Conservation (phyloP, 1,140 invertebrate species). For the Maniola jurtina region DNA sequence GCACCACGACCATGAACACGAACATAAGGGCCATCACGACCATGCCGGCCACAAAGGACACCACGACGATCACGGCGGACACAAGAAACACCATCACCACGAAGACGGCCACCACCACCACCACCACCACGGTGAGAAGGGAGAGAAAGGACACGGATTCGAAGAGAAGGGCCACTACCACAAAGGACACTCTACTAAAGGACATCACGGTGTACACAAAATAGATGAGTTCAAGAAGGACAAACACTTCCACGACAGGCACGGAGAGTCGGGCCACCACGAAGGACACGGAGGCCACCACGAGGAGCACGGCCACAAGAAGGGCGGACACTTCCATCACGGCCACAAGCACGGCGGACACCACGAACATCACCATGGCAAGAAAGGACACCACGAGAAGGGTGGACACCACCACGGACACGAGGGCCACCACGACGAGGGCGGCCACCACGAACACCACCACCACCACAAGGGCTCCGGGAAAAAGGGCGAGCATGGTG, state of each 20-base stretch:
- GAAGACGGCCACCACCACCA: slow-evolving; percentile 86
- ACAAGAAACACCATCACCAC: slow-evolving; percentile 87
- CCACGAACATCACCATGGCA: slow-evolving; percentile 83
- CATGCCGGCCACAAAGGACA: slow-evolving; percentile 84
- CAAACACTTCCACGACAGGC: slow-evolving; percentile 85
- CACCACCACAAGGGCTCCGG: slow-evolving; percentile 81
- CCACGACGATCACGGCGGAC: slow-evolving; percentile 84
- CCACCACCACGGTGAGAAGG: slow-evolving; percentile 84
- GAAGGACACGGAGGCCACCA: slow-evolving; percentile 82
- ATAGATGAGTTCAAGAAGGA: slow-evolving; percentile 83
- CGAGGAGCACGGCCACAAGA: slow-evolving; percentile 83
- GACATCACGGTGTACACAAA: slow-evolving; percentile 87
- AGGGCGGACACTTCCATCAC: slow-evolving; percentile 84
- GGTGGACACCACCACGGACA: slow-evolving; percentile 77
- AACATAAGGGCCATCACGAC: slow-evolving; percentile 85
- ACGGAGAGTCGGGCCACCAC: slow-evolving; percentile 84
- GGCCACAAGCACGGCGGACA: slow-evolving; percentile 82
- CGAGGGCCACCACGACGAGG: slow-evolving; percentile 76
- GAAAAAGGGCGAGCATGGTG: slow-evolving; percentile 81
- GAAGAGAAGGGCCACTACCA: slow-evolving; percentile 83
- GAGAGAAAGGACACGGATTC: slow-evolving; percentile 81
- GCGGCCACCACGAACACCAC: slow-evolving; percentile 79
- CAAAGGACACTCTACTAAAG: slow-evolving; percentile 87
- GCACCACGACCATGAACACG: slow-evolving; percentile 83
- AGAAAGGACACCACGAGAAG: slow-evolving; percentile 85